These are phyloP conservation scores for Clamator glandarius DNA, from an alignment of 2,797 vertebrate genomes.

Conservation along the genomic window DNA sequence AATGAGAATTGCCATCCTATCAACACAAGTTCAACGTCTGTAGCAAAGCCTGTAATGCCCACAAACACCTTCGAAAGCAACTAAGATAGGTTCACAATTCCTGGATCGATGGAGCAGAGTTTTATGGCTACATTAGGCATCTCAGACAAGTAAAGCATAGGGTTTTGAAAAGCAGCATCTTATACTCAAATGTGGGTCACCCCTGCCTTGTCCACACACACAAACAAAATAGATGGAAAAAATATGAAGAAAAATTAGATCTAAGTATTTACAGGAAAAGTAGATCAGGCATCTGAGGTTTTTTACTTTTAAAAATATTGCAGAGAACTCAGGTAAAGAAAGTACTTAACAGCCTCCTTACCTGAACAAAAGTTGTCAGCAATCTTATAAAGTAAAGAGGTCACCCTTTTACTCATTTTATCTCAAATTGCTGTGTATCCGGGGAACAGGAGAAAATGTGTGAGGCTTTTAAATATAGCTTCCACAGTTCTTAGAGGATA, in stretches of 20 bases:
- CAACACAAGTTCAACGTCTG: neutral
- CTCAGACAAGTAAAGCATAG: neutral
- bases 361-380: neutral
- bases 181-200: neutral
- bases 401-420: conserved; percentile 36
- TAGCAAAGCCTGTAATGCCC: neutral
- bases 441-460: neutral
- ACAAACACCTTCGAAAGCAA: neutral
- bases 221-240: neutral
- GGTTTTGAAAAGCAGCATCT: neutral
- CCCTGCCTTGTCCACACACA: neutral
- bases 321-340: conserved; percentile 20
- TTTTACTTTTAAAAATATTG: neutral
- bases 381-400: conserved; percentile 27
- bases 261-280: neutral
- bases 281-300: neutral
- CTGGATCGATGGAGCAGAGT: neutral
- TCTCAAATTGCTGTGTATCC: conserved; percentile 5
- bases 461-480: conserved; percentile 4
- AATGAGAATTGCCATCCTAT: neutral
- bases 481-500: neutral
- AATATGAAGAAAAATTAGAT: neutral
- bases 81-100: neutral
- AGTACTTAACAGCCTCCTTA: conserved; percentile 13
- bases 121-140: neutral